A percentile compares a stretch with the other conserved stretches of the same genome.
Evolutionary conservation across 2,888 invertebrate genomes (phyloP).

Genomic region (Cosmorhoe ocellata): DNA sequence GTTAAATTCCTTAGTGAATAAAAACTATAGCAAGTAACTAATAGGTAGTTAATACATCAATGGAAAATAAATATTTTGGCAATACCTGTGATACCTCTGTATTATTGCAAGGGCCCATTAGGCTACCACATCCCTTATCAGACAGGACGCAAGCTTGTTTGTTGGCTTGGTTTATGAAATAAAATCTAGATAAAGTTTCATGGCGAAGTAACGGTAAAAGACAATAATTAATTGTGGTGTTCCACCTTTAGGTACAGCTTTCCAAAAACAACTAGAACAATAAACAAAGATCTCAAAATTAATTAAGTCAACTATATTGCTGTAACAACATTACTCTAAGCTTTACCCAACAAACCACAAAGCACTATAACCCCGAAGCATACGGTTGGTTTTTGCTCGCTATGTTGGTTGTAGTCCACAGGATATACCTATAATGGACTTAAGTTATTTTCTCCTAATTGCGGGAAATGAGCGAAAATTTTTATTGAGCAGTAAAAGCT

Average conservation of each 20-base stretch:
- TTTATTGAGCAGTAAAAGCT: conserved; percentile 69
- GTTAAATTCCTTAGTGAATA: too few relatives aligned
- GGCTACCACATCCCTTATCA: too few relatives aligned
- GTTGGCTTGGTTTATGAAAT: too few relatives aligned
- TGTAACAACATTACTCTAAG: conserved; percentile 41
- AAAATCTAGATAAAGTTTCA: too few relatives aligned
- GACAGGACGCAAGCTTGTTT: too few relatives aligned
- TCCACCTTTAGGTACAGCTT: background rate
- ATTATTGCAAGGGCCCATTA: too few relatives aligned
- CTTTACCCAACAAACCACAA: conserved; percentile 4
- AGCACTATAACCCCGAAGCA: background rate
- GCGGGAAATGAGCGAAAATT: conserved; percentile 68
- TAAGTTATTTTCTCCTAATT: conserved; percentile 54
- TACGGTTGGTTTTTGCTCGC: conserved; percentile 17
- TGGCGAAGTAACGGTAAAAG: too few relatives aligned
- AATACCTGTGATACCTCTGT: background rate
- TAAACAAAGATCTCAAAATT: conserved; percentile 54
- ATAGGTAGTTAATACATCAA: too few relatives aligned
- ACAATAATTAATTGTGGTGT: too few relatives aligned
- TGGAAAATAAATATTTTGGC: too few relatives aligned
- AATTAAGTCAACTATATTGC: conserved; percentile 55
- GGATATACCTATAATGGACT: conserved; percentile 34
- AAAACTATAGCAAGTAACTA: too few relatives aligned
- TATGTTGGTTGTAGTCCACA: conserved; percentile 21
- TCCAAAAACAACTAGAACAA: conserved; percentile 33